Base-by-base conservation (phyloP, 2,888 invertebrate species). In the Eumacrocentrus americanus region DNA sequence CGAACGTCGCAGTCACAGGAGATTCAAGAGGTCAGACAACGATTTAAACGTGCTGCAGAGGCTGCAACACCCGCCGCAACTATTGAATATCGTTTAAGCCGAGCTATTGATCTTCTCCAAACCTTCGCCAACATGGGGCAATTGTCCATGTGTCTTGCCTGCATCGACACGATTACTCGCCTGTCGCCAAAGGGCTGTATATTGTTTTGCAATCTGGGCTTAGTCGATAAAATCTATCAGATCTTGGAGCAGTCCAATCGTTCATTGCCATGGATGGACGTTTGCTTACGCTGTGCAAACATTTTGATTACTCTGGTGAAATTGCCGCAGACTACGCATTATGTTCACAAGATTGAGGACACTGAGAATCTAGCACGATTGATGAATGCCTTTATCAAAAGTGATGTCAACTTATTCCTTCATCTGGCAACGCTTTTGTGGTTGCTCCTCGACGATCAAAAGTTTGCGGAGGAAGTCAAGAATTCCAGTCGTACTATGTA, bases 251-350 rank as follows among this genome's bases (percentile, higher is more conserved):
- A 71, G 9, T 74, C 84, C 1, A 87, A 85, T 71, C 83, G 88
- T 64, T 88, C 89, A 22, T 79, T 86, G 53, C 87, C 87, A 2
- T 87, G 88, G 71, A 82, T 87, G 68, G 83, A 85, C 66, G 82
- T 85, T 47, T 81, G 86, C 47, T 83, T 83, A 42, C 80, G 81
- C 12, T 85, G 84, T 0, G 82, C 84, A 3, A 83, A 84, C 14
- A 84, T 90, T 42, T 83, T 91, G 29, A 85, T 90, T 42, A 91
- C 90, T 72, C 79, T 91, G 63, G 84, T 87, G 9, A 86, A 90
- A 59, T 88, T 87, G 68, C 82, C 82, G 52, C 79, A 82, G 50
- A 89, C 89, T 0, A 86, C 84, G 7, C 82, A 83, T 0, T 84
- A 85, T 67, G 86, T 87, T 58, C 89, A 89, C 3, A 77, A 85